A percentile compares a stretch with the other conserved stretches of the same genome.
phyloP scores from a whole-genome alignment of 2,113 vertebrate genomes.

The Engystomops pustulosus region DNA sequence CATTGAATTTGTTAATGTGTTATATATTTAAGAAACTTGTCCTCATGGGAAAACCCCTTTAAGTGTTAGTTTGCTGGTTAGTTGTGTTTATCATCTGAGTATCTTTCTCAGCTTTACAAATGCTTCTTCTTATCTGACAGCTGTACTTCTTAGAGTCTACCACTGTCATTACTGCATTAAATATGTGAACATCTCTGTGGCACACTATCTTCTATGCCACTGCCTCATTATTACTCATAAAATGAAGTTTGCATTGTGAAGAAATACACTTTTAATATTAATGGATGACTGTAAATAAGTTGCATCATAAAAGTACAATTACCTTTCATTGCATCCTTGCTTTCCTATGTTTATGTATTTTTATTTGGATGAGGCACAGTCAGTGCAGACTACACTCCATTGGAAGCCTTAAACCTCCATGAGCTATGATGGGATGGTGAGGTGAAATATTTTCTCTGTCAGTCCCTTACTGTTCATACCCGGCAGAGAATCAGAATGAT shows the following conservation, averaged over 20 bases:
- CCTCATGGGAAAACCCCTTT: too few relatives aligned
- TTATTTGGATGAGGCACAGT: neutral
- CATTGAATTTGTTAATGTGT: too few relatives aligned
- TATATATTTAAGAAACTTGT: too few relatives aligned
- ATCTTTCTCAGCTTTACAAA: conserved; percentile 22
- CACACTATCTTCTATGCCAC: neutral
- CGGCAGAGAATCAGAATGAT: neutral
- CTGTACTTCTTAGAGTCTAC: neutral
- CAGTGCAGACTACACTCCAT: neutral
- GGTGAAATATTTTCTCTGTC: neutral
- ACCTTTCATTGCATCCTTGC: neutral
- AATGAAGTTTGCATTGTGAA: neutral
- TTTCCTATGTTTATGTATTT: neutral
- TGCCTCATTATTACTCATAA: neutral
- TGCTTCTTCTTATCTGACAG: conserved; percentile 15
- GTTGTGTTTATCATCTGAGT: too few relatives aligned
- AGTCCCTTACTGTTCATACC: neutral
- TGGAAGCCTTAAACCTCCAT: neutral
- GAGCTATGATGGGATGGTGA: neutral
- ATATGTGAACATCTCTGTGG: conserved; percentile 42
- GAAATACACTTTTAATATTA: neutral
- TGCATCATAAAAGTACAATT: neutral
- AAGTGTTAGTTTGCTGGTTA: too few relatives aligned
- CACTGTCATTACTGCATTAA: conserved; percentile 39
- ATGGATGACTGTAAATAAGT: neutral